Evolutionary conservation across 2,113 vertebrate species (phyloP), one percentile per base, ranked within the genome.

Genomic region (Chaenocephalus aceratus): DNA sequence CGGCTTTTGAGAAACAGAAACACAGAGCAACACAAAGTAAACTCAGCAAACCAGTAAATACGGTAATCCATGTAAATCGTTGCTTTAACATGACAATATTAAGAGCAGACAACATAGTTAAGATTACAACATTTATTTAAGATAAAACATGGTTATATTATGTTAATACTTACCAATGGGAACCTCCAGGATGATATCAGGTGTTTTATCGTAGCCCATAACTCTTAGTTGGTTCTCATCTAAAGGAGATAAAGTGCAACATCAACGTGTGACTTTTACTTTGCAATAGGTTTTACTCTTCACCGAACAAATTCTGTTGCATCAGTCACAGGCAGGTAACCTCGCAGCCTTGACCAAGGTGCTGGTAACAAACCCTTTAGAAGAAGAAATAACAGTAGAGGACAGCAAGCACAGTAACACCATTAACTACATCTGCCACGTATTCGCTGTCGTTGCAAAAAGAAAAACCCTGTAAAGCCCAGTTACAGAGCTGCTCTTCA

Each of bases 131-230:
- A 61, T 48, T 69, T 64, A 23, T 64, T 63, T 57, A 36, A 75
- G 6, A 73, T 57, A 5, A 46, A 49, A 77, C 23, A 49, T 41
- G 57, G 13, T 80, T 41, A 51, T 77, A 57, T 59, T 65, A 54
- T 76, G 3, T 23, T 58, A 75, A 84, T 83, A 97, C 98, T 95
- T 88, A 99, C 98, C 97, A 74, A 99, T 89, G 79, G 98, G 98
- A 53, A 99, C 97, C 91, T 99, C 97, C 91, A 99, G 95, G 89
- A 99, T 99, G 69, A 99, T 97, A 80, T 99, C 98, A 77, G 98
- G 98, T 57, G 98, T 99, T 96, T 99, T 99, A 95, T 99, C 98
- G 75, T 99, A 99, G 85, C 98, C 98, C 85, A 97, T 98, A 62
- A 95, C 93, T 92, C 98, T 97, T 83, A 99, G 96, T 83, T 99